Evolutionary conservation across 2,797 vertebrate species (phyloP).

Genomic region (Melanotaenia boesemani): DNA sequence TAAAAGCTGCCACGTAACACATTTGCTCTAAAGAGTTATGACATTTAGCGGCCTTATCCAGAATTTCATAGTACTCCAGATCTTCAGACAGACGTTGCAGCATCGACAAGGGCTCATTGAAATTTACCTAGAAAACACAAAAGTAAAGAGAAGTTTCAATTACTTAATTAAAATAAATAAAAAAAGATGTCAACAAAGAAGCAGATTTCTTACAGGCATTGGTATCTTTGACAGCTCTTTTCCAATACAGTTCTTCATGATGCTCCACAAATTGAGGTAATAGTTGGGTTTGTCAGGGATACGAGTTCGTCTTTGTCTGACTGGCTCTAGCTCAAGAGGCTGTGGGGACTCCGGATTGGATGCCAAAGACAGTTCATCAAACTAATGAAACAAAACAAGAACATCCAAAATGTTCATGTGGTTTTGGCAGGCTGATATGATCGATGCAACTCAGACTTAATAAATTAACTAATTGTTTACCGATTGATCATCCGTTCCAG

Average conservation of each 20-base stretch:
- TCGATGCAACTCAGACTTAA: not conserved
- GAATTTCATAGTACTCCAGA: constrained; percentile 93
- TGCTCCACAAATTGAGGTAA: constrained; percentile 96
- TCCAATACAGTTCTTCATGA: constrained; percentile 98
- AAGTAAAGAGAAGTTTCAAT: constrained; percentile 17
- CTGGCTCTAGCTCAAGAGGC: constrained; percentile 84
- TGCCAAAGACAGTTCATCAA: constrained; percentile 82
- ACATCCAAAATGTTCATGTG: not conserved
- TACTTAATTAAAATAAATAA: not conserved
- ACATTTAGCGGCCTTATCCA: constrained; percentile 90
- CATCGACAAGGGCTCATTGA: constrained; percentile 97
- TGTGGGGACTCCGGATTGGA: constrained; percentile 84
- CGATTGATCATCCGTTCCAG: constrained; percentile 91
- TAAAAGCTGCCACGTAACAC: constrained; percentile 95
- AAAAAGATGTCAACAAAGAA: not conserved
- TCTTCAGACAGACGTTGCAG: constrained; percentile 96
- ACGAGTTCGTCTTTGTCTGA: constrained; percentile 87
- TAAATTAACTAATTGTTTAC: constrained; percentile 73
- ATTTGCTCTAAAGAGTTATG: constrained; percentile 94
- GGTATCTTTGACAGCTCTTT: constrained; percentile 97
- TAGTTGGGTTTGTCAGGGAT: constrained; percentile 97
- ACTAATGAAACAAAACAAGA: constrained; percentile 55
- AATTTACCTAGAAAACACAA: constrained; percentile 88
- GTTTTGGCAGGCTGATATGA: not conserved
- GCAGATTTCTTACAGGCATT: constrained; percentile 88